A percentile compares a stretch with the other conserved stretches of the same genome.
These are phyloP conservation scores for Coluber constrictor DNA, from an alignment of 2,797 vertebrate genomes.

Conservation along the genomic window DNA sequence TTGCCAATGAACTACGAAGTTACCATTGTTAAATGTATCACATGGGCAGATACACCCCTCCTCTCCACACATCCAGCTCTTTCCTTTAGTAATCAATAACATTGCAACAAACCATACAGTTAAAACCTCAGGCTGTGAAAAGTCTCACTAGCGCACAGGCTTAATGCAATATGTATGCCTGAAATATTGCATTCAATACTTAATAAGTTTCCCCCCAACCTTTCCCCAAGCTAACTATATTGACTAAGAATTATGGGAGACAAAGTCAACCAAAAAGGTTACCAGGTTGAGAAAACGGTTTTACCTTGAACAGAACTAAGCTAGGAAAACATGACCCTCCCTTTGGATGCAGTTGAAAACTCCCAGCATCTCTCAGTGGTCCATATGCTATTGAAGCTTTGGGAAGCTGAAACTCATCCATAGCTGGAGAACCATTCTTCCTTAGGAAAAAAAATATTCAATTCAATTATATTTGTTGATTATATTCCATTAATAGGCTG, in stretches of 20 bases:
- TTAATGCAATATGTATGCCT: constrained; percentile 27
- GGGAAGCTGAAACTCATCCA: not conserved
- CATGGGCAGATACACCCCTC: not conserved
- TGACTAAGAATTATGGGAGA: not conserved
- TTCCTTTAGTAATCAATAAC: constrained; percentile 17
- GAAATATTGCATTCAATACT: constrained; percentile 22
- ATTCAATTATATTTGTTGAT: not conserved
- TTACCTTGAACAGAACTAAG: not conserved
- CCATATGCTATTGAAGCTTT: not conserved
- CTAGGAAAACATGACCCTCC: not conserved
- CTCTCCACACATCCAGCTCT: not conserved
- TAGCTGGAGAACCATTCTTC: not conserved
- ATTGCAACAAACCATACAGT: constrained; percentile 30
- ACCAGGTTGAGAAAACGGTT: not conserved
- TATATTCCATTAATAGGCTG: not conserved
- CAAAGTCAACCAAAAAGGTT: not conserved
- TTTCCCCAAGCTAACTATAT: not conserved
- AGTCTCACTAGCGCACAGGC: not conserved
- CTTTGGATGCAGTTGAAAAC: not conserved
- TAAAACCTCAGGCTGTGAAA: not conserved
- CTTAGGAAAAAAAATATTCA: not conserved
- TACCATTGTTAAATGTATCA: constrained; percentile 40
- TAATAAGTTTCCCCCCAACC: not conserved
- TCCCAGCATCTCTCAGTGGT: not conserved
- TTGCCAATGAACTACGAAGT: constrained; percentile 10